phyloP scores from a whole-genome alignment of 2,797 vertebrate genomes.

The Chiloscyllium punctatum region DNA sequence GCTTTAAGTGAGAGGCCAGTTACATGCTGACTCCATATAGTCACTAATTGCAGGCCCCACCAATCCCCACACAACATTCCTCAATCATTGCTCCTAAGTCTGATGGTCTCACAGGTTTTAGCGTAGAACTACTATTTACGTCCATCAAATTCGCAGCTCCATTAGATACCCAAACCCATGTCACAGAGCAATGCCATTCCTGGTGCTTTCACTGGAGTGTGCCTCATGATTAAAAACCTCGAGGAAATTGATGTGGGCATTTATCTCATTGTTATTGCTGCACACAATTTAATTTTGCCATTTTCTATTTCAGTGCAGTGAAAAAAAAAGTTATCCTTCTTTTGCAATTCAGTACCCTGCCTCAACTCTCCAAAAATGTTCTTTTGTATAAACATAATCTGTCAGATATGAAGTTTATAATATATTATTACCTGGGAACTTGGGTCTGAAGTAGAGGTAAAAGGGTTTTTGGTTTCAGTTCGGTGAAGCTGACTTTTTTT shows the following conservation, averaged over 20 bases:
- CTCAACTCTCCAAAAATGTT: too few species aligned
- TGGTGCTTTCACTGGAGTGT: neutral
- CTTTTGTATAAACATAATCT: too few species aligned
- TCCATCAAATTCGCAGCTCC: too few species aligned
- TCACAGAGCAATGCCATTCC: neutral
- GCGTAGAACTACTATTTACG: too few species aligned
- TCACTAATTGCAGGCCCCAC: neutral
- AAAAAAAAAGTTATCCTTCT: neutral
- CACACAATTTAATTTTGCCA: neutral
- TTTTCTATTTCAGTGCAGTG: neutral
- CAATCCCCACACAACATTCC: neutral
- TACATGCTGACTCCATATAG: too few species aligned
- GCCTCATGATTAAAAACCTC: neutral
- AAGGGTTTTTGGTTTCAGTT: too few species aligned
- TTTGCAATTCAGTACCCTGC: neutral
- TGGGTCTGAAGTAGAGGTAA: too few species aligned
- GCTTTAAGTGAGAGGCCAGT: neutral
- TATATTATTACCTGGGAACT: too few species aligned
- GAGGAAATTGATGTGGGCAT: neutral
- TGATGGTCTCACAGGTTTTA: too few species aligned
- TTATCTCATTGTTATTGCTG: neutral
- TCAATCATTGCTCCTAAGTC: too few species aligned
- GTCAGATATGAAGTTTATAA: too few species aligned
- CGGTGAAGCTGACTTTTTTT: too few species aligned
- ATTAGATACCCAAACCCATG: neutral